Evolutionary conservation across 1,140 invertebrate genomes (phyloP).

Genomic region (Eubasilissa regina): DNA sequence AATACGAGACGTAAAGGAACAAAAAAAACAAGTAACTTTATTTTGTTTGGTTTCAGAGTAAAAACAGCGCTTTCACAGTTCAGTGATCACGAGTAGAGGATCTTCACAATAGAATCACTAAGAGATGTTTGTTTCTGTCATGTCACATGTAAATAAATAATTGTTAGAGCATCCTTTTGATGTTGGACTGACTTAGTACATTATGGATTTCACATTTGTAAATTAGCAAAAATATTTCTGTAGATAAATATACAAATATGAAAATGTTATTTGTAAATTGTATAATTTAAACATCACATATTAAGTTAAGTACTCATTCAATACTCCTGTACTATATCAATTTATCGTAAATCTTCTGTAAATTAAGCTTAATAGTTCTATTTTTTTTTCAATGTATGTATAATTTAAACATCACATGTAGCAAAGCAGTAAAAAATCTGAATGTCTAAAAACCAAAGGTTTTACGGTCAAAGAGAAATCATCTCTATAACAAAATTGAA

Average conservation of each 20-base stretch:
- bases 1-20: neutral
- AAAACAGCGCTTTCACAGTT: constrained; percentile 59
- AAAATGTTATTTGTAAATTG: constrained; percentile 47
- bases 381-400: neutral
- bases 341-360: neutral
- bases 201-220: constrained; percentile 56
- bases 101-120: constrained; percentile 36
- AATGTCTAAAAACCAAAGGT: neutral
- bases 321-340: constrained; percentile 10
- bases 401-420: constrained; percentile 4
- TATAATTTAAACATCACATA: constrained; percentile 24
- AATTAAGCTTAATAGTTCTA: constrained; percentile 11
- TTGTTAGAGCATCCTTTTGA: constrained; percentile 54
- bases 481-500: neutral
- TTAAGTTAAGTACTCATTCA: constrained; percentile 6
- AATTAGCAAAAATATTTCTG: constrained; percentile 58
- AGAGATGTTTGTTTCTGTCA: constrained; percentile 46
- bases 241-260: constrained; percentile 59
- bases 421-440: neutral
- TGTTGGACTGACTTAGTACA: constrained; percentile 59
- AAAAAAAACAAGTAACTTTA: neutral
- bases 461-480: neutral
- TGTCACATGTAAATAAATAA: constrained; percentile 57
- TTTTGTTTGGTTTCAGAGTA: constrained; percentile 54
- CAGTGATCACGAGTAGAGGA: constrained; percentile 56